Conservation (phyloP, 1,140 invertebrate genomes). For the Drosophila nigrodunni region DNA sequence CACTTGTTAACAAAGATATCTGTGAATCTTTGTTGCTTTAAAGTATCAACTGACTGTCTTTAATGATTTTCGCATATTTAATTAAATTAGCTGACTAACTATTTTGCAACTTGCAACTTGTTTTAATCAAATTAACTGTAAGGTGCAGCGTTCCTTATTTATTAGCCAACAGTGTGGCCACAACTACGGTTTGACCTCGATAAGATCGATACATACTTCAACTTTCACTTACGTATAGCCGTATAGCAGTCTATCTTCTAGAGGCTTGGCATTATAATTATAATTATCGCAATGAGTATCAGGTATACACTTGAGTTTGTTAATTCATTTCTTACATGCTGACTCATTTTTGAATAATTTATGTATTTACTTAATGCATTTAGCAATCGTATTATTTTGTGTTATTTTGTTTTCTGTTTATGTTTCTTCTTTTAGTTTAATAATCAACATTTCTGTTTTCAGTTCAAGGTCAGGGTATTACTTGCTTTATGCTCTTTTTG, state of each 20-base stretch:
- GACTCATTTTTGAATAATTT: conserved; percentile 10
- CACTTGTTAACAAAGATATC: not conserved
- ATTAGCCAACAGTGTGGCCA: conserved; percentile 15
- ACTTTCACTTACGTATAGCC: conserved; percentile 8
- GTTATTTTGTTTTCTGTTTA: not conserved
- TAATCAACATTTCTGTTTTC: conserved; percentile 6
- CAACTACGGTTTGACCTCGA: not conserved
- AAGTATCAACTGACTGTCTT: not conserved
- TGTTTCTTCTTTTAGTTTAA: conserved; percentile 8
- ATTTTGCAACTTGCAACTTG: conserved; percentile 1
- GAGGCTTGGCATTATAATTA: not conserved
- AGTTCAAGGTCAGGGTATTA: conserved; percentile 22
- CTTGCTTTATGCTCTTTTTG: not conserved
- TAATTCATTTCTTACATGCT: conserved; percentile 6
- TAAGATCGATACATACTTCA: not conserved
- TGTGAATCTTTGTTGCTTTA: not conserved
- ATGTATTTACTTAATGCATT: conserved; percentile 19
- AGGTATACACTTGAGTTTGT: not conserved
- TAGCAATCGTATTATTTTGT: conserved; percentile 8
- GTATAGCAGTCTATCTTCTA: not conserved
- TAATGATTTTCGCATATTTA: not conserved
- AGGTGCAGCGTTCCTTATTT: conserved; percentile 8
- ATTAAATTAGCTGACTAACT: conserved; percentile 3
- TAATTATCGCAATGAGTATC: not conserved
- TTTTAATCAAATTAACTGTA: conserved; percentile 21